Conservation (phyloP, 2,113 vertebrate genomes). For the Poeciliopsis retropinna region DNA sequence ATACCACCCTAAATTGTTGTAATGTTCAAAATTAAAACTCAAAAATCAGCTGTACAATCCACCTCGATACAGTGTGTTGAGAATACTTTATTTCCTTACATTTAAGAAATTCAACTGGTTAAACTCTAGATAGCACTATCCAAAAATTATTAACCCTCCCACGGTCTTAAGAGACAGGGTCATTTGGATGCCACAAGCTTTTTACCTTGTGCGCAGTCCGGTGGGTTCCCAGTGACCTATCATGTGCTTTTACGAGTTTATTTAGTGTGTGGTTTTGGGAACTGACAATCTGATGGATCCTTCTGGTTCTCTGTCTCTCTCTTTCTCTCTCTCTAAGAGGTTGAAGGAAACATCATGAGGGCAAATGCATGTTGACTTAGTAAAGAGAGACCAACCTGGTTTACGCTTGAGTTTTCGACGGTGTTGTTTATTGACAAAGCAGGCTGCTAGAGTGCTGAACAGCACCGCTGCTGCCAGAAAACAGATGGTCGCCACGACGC, state of each 20-base stretch:
- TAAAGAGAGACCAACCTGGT: constrained; percentile 84
- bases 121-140: neutral
- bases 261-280: too few species aligned
- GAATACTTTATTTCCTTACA: too few species aligned
- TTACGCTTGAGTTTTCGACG: constrained; percentile 97
- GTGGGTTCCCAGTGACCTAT: too few species aligned
- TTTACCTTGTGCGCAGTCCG: too few species aligned
- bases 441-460: constrained; percentile 97
- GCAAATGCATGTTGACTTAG: neutral
- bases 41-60: neutral
- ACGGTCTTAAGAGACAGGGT: too few species aligned
- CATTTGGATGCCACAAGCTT: too few species aligned
- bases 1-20: neutral
- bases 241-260: too few species aligned
- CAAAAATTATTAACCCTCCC: neutral
- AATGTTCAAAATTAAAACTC: neutral
- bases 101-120: neutral
- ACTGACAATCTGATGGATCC: too few species aligned
- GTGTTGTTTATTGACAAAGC: constrained; percentile 98
- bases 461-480: constrained; percentile 96
- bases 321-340: too few species aligned
- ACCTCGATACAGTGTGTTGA: neutral
- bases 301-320: too few species aligned
- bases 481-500: constrained; percentile 97
- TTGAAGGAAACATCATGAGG: too few species aligned